Conservation (phyloP, 1,140 invertebrate species). For the Hyphantria cunea region DNA sequence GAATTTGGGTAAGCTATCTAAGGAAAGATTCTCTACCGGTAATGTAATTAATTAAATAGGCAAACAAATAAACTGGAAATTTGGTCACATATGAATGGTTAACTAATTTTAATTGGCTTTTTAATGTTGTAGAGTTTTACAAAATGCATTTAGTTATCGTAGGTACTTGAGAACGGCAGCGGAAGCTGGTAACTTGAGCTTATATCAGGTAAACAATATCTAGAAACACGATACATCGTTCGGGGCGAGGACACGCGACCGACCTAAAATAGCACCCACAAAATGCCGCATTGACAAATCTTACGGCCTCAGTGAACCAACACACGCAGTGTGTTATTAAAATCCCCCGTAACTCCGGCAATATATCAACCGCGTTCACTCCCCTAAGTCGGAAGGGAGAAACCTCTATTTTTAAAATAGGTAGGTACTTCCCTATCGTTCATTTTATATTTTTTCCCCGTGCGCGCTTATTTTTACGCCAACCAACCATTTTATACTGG, state of each 20-base stretch:
- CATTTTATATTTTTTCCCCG: constrained; percentile 78
- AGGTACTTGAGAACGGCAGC: constrained; percentile 6
- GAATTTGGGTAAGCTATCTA: too few relatives aligned
- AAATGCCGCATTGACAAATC: constrained; percentile 78
- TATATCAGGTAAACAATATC: constrained; percentile 60
- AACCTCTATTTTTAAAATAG: constrained; percentile 73
- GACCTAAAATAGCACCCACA: constrained; percentile 73
- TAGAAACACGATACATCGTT: constrained; percentile 56
- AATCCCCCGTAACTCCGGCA: constrained; percentile 74
- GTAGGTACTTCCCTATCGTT: constrained; percentile 63
- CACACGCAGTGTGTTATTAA: constrained; percentile 77
- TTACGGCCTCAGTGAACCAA: constrained; percentile 75
- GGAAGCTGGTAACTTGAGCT: constrained; percentile 41
- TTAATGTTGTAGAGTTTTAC: too few relatives aligned
- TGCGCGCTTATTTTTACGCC: constrained; percentile 65
- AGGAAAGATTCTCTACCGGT: too few relatives aligned
- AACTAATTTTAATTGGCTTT: background rate
- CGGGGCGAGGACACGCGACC: constrained; percentile 55
- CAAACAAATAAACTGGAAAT: too few relatives aligned
- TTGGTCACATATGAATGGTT: constrained; percentile 10
- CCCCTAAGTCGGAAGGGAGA: constrained; percentile 66
- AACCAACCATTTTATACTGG: constrained; percentile 47
- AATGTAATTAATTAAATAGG: too few relatives aligned
- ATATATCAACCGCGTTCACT: constrained; percentile 72
- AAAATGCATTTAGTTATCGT: too few relatives aligned